These are phyloP conservation scores for Spodoptera frugiperda DNA, from an alignment of 1,140 invertebrate species.

Conservation along the genomic window DNA sequence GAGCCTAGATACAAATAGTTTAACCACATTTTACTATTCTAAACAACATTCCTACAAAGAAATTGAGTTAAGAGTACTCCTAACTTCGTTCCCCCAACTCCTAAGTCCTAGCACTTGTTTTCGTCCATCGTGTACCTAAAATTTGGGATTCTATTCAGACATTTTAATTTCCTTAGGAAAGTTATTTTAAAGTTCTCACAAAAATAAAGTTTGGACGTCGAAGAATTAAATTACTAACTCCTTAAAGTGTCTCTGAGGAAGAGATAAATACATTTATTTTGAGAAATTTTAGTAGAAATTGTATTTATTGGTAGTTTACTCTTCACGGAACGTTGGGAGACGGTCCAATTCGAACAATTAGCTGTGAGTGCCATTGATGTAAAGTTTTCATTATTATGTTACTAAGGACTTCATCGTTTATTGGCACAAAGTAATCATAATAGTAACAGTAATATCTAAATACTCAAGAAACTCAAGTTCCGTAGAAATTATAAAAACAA, in stretches of 20 bases:
- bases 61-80: neutral
- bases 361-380: too few relatives aligned
- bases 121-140: neutral
- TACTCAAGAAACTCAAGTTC: too few relatives aligned
- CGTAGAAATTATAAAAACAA: too few relatives aligned
- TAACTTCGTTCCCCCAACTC: slow-evolving; percentile 20
- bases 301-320: neutral
- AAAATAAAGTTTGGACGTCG: slow-evolving; percentile 10
- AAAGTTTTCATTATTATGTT: too few relatives aligned
- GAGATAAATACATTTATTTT: slow-evolving; percentile 27
- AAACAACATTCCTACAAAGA: too few relatives aligned
- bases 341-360: too few relatives aligned
- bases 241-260: neutral
- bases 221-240: slow-evolving; percentile 17
- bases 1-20: too few relatives aligned
- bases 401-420: too few relatives aligned
- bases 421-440: too few relatives aligned
- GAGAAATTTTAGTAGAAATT: slow-evolving; percentile 2
- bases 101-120: neutral
- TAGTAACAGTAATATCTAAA: too few relatives aligned
- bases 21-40: too few relatives aligned
- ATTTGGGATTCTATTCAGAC: slow-evolving; percentile 12
- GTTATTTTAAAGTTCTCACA: slow-evolving; percentile 33
- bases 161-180: slow-evolving; percentile 19
- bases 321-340: neutral